These are phyloP conservation scores for Bovichtus diacanthus DNA, from an alignment of 2,797 vertebrate genomes.

Conservation along the genomic window DNA sequence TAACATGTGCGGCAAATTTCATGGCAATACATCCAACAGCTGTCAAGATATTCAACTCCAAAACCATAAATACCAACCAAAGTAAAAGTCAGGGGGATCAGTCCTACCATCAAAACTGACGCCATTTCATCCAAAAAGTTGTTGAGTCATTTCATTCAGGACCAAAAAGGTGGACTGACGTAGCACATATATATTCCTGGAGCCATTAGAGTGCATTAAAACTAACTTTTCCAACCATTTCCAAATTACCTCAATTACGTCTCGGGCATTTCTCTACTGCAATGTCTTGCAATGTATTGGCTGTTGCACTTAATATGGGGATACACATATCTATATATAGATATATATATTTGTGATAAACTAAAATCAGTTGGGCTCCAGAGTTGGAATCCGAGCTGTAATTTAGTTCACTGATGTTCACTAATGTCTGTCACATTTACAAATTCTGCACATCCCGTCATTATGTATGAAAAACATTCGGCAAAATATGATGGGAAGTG, in stretches of 20 bases:
- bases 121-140: neutral
- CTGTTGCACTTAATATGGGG: neutral
- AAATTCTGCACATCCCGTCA: slow-evolving; percentile 4
- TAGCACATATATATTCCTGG: neutral
- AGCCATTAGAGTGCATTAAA: neutral
- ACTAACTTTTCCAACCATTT: neutral
- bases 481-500: neutral
- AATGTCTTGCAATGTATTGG: neutral
- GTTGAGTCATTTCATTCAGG: neutral
- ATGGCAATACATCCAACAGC: neutral
- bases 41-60: neutral
- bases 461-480: neutral
- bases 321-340: too few relatives aligned
- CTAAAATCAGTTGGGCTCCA: neutral
- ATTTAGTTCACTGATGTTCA: neutral
- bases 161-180: neutral
- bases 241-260: neutral
- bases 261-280: neutral
- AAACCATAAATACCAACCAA: neutral
- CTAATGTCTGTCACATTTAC: neutral
- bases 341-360: neutral
- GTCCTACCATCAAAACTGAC: neutral
- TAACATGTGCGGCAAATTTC: neutral
- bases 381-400: neutral
- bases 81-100: neutral